Conservation (phyloP, 1,140 invertebrate genomes). For the Atta cephalotes region DNA sequence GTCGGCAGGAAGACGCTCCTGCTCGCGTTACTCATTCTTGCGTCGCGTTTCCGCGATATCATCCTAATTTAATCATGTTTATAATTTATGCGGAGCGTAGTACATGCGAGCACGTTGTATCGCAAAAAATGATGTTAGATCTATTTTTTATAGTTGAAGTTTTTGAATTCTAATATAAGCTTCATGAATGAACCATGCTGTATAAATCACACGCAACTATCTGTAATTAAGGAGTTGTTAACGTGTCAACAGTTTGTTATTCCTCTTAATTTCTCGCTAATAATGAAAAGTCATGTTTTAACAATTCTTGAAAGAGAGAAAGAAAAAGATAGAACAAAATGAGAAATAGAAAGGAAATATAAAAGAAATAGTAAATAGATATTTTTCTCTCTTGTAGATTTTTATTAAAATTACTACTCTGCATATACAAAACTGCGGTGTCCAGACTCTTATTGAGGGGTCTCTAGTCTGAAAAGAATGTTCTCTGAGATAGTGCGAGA, state of each 20-base stretch:
- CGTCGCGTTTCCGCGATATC: slow-evolving; percentile 35
- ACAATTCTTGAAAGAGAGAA: too few species aligned
- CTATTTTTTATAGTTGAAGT: slow-evolving; percentile 21
- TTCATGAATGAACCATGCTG: not conserved
- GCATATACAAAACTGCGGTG: too few species aligned
- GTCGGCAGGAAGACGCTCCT: slow-evolving; percentile 58
- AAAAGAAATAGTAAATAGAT: too few species aligned
- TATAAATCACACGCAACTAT: not conserved
- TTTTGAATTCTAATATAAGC: not conserved
- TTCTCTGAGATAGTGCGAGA: not conserved
- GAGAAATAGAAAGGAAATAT: too few species aligned
- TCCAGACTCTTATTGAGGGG: too few species aligned
- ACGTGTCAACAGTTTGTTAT: not conserved
- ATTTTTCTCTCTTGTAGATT: too few species aligned
- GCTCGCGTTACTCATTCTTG: slow-evolving; percentile 49
- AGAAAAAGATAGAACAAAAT: too few species aligned
- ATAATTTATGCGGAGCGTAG: not conserved
- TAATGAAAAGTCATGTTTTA: not conserved
- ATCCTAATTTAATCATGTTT: slow-evolving; percentile 34
- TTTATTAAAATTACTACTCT: too few species aligned
- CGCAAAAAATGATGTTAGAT: slow-evolving; percentile 27
- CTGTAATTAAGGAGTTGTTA: not conserved
- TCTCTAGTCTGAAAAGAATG: not conserved
- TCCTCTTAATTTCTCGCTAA: slow-evolving; percentile 28
- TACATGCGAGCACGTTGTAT: not conserved